A percentile compares a stretch with the other conserved stretches of the same genome.
phyloP scores from a whole-genome alignment of 1,140 invertebrate species.

The Diorhabda sublineata region DNA sequence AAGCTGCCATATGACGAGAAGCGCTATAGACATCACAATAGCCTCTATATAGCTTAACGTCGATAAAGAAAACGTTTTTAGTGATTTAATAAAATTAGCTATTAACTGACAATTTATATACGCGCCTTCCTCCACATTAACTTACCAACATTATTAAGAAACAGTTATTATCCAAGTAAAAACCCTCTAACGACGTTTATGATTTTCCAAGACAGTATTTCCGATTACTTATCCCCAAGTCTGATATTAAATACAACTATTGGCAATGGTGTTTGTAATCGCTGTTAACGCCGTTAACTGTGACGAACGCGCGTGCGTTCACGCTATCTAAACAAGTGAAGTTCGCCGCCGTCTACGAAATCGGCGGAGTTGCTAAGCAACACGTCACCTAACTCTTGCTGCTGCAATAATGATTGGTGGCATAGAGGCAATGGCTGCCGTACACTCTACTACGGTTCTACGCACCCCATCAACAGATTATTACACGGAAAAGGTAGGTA shows the following conservation, averaged over 20 bases:
- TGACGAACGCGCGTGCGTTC: slow-evolving; percentile 5
- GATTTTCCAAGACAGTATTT: too few relatives aligned
- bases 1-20: too few relatives aligned
- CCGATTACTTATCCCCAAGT: not conserved
- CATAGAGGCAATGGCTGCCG: slow-evolving; percentile 37
- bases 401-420: slow-evolving; percentile 40
- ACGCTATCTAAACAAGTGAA: not conserved
- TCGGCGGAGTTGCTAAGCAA: slow-evolving; percentile 34
- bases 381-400: slow-evolving; percentile 36
- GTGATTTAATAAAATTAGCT: too few relatives aligned
- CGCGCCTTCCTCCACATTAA: too few relatives aligned
- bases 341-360: slow-evolving; percentile 8
- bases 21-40: too few relatives aligned
- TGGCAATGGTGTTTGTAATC: not conserved
- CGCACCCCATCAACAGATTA: slow-evolving; percentile 35
- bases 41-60: too few relatives aligned
- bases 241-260: not conserved
- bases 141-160: too few relatives aligned
- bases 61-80: too few relatives aligned
- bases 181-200: too few relatives aligned
- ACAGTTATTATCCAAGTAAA: too few relatives aligned
- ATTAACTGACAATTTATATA: too few relatives aligned
- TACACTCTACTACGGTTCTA: slow-evolving; percentile 18
- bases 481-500: slow-evolving; percentile 12
- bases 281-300: not conserved